phyloP scores from a whole-genome alignment of 2,797 vertebrate species.

The Semaprochilodus insignis region DNA sequence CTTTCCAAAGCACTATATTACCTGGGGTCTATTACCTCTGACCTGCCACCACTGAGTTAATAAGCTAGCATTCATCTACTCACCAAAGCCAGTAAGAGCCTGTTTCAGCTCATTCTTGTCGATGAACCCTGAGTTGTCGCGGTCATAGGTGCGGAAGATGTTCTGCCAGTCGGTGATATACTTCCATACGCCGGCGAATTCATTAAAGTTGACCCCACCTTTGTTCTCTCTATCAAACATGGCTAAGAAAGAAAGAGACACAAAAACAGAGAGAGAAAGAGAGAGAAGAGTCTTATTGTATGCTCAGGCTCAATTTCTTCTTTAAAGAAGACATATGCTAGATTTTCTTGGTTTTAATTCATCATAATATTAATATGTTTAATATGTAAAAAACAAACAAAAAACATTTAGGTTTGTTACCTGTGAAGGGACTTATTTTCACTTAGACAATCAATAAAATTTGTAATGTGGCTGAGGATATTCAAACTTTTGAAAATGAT shows the following conservation, averaged over 20 bases:
- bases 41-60: conserved; percentile 58
- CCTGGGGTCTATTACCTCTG: conserved; percentile 8
- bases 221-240: conserved; percentile 99
- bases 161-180: conserved; percentile 99
- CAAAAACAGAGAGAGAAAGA: neutral
- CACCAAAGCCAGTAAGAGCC: conserved; percentile 97
- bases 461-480: too few relatives aligned
- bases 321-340: neutral
- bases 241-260: conserved; percentile 74
- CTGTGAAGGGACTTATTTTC: too few relatives aligned
- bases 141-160: conserved; percentile 96
- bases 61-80: conserved; percentile 71
- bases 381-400: too few relatives aligned
- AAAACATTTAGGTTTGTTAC: too few relatives aligned
- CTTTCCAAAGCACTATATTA: neutral
- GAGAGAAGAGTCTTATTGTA: neutral
- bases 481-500: too few relatives aligned
- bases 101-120: conserved; percentile 98
- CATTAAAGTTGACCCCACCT: conserved; percentile 96
- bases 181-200: conserved; percentile 98
- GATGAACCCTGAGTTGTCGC: conserved; percentile 98
- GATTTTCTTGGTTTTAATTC: neutral
- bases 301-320: neutral
- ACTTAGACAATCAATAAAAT: too few relatives aligned
- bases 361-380: too few relatives aligned